Base-by-base conservation (phyloP, 2,888 invertebrate genomes). In the Eubasilissa splendida region DNA sequence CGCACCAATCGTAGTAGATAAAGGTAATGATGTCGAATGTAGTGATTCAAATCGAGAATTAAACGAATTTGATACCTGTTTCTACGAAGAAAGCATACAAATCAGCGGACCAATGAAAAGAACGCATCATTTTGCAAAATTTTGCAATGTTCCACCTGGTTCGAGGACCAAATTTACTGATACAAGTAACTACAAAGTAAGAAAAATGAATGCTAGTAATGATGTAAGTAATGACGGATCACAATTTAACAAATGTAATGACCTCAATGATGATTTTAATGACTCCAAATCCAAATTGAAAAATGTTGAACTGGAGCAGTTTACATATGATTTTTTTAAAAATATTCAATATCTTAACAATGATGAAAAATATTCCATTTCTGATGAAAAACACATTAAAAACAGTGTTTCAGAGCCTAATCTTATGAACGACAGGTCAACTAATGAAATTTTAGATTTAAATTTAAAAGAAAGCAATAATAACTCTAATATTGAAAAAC, bases 261-360 rank as follows among this genome's bases (percentile, higher is more conserved):
- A 77, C 10, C 11, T 71, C 11, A 71, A 77, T 0, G 59, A 59
- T 52, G 70, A 71, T 50, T 77, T 74, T 8, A 31, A 74, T 33
- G 42, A 42, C 42, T 7, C 4, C 42, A 42, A 42, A 42, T 42
- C 42, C 4, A 42, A 42, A 42, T 5, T 7, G 7, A 7, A 42
- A 22, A 63, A 63, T 33, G 63, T 22, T 31, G 63, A 63, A 31
- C 63, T 68, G 11, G 68, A 68, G 8, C 68, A 68, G 14, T 53
- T 68, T 10, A 68, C 68, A 14, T 68, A 52, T 11, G 77, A 77
- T 77, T 59, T 77, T 11, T 56, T 77, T 11, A 52, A 68, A 2
- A 50, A 68, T 50, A 14, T 68, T 53, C 68, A 68, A 14, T 68
- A 58, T 31, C 58, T 77, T 2, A 70, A 77, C n/a, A 50, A 33